Evolutionary conservation across 2,113 vertebrate species (phyloP).

Genomic region (Notarius lentiginosus): DNA sequence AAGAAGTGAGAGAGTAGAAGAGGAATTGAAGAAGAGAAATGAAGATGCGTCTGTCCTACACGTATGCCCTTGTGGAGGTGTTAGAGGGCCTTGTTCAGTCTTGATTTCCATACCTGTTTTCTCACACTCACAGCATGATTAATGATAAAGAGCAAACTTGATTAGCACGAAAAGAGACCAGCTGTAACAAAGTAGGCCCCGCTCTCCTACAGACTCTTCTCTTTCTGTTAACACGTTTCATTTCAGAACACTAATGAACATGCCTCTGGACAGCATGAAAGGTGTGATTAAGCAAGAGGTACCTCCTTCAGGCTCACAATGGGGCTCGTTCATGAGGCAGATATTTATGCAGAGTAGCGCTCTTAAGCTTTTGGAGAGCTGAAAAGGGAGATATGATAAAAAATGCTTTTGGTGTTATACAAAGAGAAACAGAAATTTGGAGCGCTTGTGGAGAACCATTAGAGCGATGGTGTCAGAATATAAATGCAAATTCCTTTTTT

Average conservation of each 20-base stretch:
- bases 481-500: conserved; percentile 42
- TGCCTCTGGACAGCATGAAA: conserved; percentile 64
- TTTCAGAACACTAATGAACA: conserved; percentile 61
- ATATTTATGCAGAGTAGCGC: conserved; percentile 64
- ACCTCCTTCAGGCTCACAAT: conserved; percentile 56
- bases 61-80: conserved; percentile 40
- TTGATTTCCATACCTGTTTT: conserved; percentile 45
- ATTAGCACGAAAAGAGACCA: conserved; percentile 44
- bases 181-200: conserved; percentile 37
- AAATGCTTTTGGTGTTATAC: conserved; percentile 50
- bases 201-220: conserved; percentile 33
- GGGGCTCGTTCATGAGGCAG: conserved; percentile 41
- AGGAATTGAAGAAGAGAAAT: conserved; percentile 4
- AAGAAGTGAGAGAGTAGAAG: neutral
- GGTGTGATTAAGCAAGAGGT: conserved; percentile 62
- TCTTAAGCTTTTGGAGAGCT: conserved; percentile 53
- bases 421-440: conserved; percentile 61
- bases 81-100: conserved; percentile 32
- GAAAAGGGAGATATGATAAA: conserved; percentile 45
- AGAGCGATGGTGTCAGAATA: conserved; percentile 55
- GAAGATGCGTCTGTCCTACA: conserved; percentile 19
- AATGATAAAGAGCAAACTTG: conserved; percentile 43
- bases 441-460: conserved; percentile 58
- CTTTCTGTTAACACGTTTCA: conserved; percentile 58
- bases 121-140: conserved; percentile 40